Evolutionary conservation across 2,888 invertebrate species (phyloP).

Genomic region (Plagodis dolabraria): DNA sequence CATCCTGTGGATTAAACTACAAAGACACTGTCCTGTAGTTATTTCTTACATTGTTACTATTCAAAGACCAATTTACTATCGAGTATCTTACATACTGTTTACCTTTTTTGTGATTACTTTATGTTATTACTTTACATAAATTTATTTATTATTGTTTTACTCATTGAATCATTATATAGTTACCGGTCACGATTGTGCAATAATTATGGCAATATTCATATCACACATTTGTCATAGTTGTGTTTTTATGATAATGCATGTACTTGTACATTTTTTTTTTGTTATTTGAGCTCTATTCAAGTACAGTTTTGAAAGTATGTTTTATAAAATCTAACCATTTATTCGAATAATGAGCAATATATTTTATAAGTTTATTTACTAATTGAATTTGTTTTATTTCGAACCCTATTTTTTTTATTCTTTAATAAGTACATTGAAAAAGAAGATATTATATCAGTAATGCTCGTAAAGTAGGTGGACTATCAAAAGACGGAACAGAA

Average conservation of each 20-base stretch:
- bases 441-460: too few species aligned
- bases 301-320: conserved; percentile 9
- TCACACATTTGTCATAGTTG: not conserved
- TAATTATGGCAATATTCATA: conserved; percentile 11
- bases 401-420: not conserved
- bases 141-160: conserved; percentile 16
- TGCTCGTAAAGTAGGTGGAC: too few species aligned
- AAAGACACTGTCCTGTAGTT: too few species aligned
- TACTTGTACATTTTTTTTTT: not conserved
- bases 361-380: conserved; percentile 17
- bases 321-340: conserved; percentile 5
- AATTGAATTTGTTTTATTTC: not conserved
- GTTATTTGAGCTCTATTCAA: conserved; percentile 11
- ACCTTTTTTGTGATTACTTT: not conserved
- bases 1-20: too few species aligned
- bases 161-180: conserved; percentile 10
- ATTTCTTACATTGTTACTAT: not conserved
- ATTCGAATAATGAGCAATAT: conserved; percentile 8
- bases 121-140: conserved; percentile 4
- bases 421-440: too few species aligned
- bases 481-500: too few species aligned
- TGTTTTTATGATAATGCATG: not conserved
- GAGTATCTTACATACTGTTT: not conserved
- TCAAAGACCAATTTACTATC: not conserved
- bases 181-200: conserved; percentile 21